Conservation (phyloP, 2,888 invertebrate genomes). For the Octonoba sinensis region DNA sequence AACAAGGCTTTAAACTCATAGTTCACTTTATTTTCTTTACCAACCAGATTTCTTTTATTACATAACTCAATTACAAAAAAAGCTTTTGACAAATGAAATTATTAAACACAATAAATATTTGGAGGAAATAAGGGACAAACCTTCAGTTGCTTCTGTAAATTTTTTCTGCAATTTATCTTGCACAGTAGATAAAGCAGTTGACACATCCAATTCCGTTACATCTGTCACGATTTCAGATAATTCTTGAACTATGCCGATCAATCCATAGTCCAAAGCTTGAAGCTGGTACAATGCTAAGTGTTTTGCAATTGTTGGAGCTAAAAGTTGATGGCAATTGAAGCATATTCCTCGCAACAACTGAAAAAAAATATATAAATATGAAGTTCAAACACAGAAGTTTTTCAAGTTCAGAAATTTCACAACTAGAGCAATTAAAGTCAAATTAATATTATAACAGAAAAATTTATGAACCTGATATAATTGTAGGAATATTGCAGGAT, state of each 20-base stretch:
- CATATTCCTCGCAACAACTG: slow-evolving; percentile 73
- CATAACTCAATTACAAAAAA: not conserved
- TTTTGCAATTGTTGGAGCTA: slow-evolving; percentile 62
- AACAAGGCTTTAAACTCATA: no score
- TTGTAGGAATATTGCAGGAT: slow-evolving; percentile 87
- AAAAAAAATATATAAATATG: slow-evolving; percentile 64
- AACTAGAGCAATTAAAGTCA: not conserved
- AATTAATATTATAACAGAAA: not conserved
- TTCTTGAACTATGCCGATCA: slow-evolving; percentile 80
- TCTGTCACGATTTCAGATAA: slow-evolving; percentile 72
- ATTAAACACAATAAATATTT: slow-evolving; percentile 8
- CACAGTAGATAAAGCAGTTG: not conserved
- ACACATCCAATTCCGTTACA: slow-evolving; percentile 46
- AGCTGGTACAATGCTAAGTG: slow-evolving; percentile 79
- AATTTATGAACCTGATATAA: slow-evolving; percentile 76
- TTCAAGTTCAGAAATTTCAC: not conserved
- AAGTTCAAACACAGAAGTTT: not conserved
- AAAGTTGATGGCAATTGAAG: slow-evolving; percentile 72
- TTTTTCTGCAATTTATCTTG: slow-evolving; percentile 23
- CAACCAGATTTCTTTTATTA: no score
- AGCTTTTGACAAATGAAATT: not conserved
- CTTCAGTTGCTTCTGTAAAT: slow-evolving; percentile 30
- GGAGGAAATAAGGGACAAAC: slow-evolving; percentile 16
- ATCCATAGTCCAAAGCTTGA: slow-evolving; percentile 79
- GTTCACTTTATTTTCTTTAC: no score